Conservation (phyloP, 92 coral and sea anemone genomes). For the Actinostola sp. region DNA sequence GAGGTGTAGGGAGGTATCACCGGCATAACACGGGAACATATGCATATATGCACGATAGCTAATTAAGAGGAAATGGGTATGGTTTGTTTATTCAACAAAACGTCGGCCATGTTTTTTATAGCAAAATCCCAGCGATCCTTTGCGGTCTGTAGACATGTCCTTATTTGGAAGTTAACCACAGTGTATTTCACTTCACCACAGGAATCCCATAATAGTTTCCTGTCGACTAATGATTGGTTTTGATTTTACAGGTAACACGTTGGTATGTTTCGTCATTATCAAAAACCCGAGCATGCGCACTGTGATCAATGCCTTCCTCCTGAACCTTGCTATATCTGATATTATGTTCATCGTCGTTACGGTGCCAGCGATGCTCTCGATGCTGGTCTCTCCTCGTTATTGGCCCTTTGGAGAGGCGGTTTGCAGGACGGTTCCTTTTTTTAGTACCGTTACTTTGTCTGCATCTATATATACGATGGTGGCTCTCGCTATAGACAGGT, state of each 20-base stretch:
- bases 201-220: background rate
- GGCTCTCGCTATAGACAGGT: conserved; percentile 88
- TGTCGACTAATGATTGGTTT: too few relatives aligned
- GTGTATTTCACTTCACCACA: background rate
- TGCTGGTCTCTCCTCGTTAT: conserved; percentile 60
- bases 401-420: conserved; percentile 81
- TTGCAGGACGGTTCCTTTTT: conserved; percentile 57
- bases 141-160: too few relatives aligned
- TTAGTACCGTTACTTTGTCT: conserved; percentile 64
- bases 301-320: conserved; percentile 82
- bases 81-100: too few relatives aligned
- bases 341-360: conserved; percentile 68
- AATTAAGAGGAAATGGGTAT: too few relatives aligned
- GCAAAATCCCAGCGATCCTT: too few relatives aligned
- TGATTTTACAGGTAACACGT: conserved; percentile 73
- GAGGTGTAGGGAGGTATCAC: too few relatives aligned
- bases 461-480: conserved; percentile 89
- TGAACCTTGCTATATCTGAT: conserved; percentile 88
- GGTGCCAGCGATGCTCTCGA: conserved; percentile 63
- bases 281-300: conserved; percentile 88
- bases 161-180: too few relatives aligned
- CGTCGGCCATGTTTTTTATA: too few relatives aligned
- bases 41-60: too few relatives aligned
- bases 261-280: conserved; percentile 82
- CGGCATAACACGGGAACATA: too few relatives aligned